Base-by-base conservation (phyloP, 2,888 invertebrate species). In the Carterocephalus palaemon region DNA sequence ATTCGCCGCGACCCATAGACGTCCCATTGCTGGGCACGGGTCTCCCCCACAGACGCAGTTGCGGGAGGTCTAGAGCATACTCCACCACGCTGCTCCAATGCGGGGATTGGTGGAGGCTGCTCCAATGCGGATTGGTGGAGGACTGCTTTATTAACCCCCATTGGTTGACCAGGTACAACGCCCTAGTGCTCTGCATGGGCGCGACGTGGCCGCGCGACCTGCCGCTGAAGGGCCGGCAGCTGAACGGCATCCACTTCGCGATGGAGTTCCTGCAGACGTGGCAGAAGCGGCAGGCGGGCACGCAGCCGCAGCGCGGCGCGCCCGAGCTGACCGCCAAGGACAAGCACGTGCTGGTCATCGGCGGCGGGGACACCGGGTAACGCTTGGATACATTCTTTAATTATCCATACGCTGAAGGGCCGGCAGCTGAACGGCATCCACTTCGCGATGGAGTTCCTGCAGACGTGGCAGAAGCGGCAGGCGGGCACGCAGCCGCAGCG, bases 381-480 rank as follows among this genome's bases (percentile, higher is more conserved):
- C 67, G n/a, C n/a, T n/a, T n/a, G n/a, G n/a, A 52, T n/a, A n/a
- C n/a, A n/a, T n/a, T n/a, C n/a, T n/a, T n/a, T n/a, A n/a, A n/a
- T n/a, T n/a, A n/a, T n/a, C n/a, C n/a, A n/a, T n/a, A n/a, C 93
- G 0, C 89, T 95, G 38, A 91, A 93, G 67, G 96, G 98, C 45
- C 91, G 98, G 5, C 91, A 98, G 67, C 85, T 98, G 20, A 90
- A 92, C 59, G 99, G 99, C 47, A 97, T 99, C 61, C 94, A 98
- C 85, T 99, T 94, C 84, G 99, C 99, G 2, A 99, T 99, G 94
- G 96, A 95, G 73, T 99, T 97, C 88, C 89, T 99, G 43, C 97
- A 99, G 80, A 93, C 92, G 47, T 98, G 97, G 93, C 99, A 99
- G 85, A 96, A 98, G 87, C 93, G 94, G 66, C 97, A 98, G 75